Percentiles rank a stretch among this genome's conserved stretches.
These are phyloP conservation scores for Callospermophilus lateralis DNA, from an alignment of 2,113 vertebrate species.

Conservation along the genomic window DNA sequence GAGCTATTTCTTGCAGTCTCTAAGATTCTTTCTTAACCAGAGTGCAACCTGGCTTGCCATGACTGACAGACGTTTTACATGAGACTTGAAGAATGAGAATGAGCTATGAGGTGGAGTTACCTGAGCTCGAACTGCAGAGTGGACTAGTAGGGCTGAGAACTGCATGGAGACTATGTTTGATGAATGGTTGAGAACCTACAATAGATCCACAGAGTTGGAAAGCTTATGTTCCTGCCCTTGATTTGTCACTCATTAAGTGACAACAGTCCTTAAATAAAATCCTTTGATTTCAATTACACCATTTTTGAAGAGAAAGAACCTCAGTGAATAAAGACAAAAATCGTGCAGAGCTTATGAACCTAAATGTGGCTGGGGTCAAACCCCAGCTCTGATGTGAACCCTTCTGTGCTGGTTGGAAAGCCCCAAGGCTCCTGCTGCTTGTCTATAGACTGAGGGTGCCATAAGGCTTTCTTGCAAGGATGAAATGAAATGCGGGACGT, in stretches of 20 bases:
- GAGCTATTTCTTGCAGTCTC: not conserved
- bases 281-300: not conserved
- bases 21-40: not conserved
- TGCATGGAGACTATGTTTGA: not conserved
- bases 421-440: not conserved
- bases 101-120: not conserved
- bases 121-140: not conserved
- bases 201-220: not conserved
- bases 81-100: not conserved
- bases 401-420: not conserved
- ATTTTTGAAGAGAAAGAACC: not conserved
- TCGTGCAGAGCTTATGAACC: not conserved
- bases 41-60: not conserved
- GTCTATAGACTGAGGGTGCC: not conserved
- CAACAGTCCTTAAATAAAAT: not conserved
- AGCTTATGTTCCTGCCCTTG: not conserved
- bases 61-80: not conserved
- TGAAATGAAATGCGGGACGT: not conserved
- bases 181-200: not conserved
- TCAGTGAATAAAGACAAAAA: not conserved
- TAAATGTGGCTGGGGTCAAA: not conserved
- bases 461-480: not conserved
- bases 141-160: not conserved
- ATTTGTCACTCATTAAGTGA: not conserved
- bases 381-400: not conserved